Evolutionary conservation across 2,797 vertebrate species (phyloP), one percentile per base, ranked within the genome.

Genomic region (Novumbra hubbsi): DNA sequence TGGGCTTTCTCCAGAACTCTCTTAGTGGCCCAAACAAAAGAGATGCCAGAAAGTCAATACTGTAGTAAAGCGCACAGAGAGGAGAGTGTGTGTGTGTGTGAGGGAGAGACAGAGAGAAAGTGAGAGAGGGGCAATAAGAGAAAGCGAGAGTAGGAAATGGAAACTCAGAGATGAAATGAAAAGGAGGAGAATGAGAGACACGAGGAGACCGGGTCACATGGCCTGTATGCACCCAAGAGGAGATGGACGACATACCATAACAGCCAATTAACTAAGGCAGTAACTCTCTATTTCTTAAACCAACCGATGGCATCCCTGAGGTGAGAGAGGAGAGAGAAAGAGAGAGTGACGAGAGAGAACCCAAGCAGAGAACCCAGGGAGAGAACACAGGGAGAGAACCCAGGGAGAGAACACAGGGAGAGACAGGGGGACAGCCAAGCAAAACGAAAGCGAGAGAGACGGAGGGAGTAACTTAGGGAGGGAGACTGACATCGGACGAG

Each of bases 211-310:
- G 45, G 30, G 6, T 49, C 21, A 24, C 45, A 50, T 65, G 62
- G 45, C 24, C 62, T 57, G 21, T 24, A 21, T 24, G n/a, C 52
- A 57, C 8, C n/a, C 0, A 7, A 55, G 41, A 72, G 57, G 73
- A 77, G 19, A 72, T 34, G 60, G 68, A 75, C 71, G 68, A 80
- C 72, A 67, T 71, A 71, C 77, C 80, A 78, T 77, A 28, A 70
- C 75, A 63, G 69, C 73, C 17, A 74, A 86, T 85, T 81, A 85
- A 81, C 78, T 71, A 76, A 83, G 76, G 75, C 78, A 76, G 80
- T 72, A 83, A 76, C 67, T 80, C 71, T 77, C 78, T 52, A 75
- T 77, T 82, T 80, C 76, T 78, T 79, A 85, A 84, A 83, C 60
- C 70, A 50, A 70, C 50, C 15, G 52, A 68, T 72, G 72, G 72